A percentile compares a stretch with the other conserved stretches of the same genome.
Evolutionary conservation across 1,140 invertebrate genomes (phyloP).

Genomic region (Drosophila pandora): DNA sequence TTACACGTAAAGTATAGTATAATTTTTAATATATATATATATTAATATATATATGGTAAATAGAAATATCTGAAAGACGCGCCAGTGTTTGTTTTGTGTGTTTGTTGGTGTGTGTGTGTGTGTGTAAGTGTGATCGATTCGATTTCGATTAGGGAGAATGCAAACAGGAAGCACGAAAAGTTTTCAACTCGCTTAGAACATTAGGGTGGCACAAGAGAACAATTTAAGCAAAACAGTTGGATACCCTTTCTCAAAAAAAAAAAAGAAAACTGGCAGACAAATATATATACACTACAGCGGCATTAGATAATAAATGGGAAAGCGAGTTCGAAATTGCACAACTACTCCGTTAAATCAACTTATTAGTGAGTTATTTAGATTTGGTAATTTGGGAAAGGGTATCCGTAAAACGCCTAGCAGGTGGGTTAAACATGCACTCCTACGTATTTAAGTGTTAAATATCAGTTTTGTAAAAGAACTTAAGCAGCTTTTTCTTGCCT

Average conservation of each 20-base stretch:
- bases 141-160: slow-evolving; percentile 27
- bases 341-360: slow-evolving; percentile 6
- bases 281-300: not conserved
- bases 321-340: slow-evolving; percentile 49
- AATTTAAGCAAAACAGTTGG: slow-evolving; percentile 20
- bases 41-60: slow-evolving; percentile 10
- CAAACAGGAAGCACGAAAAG: slow-evolving; percentile 46
- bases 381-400: slow-evolving; percentile 48
- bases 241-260: slow-evolving; percentile 23
- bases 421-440: slow-evolving; percentile 45
- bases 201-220: slow-evolving; percentile 42
- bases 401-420: slow-evolving; percentile 50
- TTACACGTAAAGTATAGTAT: slow-evolving; percentile 36
- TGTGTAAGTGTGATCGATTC: slow-evolving; percentile 38
- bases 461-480: slow-evolving; percentile 55
- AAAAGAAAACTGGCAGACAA: not conserved
- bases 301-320: not conserved
- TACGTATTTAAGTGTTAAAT: slow-evolving; percentile 18
- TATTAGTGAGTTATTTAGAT: not conserved
- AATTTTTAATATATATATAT: slow-evolving; percentile 33
- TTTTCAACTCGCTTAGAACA: slow-evolving; percentile 28
- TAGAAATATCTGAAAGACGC: slow-evolving; percentile 51
- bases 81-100: slow-evolving; percentile 47
- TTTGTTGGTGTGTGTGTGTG: slow-evolving; percentile 24
- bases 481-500: slow-evolving; percentile 63